Base-by-base conservation (phyloP, 2,888 invertebrate genomes). In the Protonemura montana region DNA sequence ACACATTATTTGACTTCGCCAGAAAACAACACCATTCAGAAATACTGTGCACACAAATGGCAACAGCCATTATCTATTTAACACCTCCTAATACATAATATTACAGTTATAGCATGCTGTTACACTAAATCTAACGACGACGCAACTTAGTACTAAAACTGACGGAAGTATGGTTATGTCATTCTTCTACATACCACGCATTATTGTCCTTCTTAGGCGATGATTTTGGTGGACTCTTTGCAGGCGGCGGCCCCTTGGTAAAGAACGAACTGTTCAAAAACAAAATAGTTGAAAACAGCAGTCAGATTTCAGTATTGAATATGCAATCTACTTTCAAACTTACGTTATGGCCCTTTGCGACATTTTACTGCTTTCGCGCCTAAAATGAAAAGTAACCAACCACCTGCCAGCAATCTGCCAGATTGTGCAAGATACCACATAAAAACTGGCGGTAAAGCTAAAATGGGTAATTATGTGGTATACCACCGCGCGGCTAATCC, bases 191-290 rank as follows among this genome's bases (percentile, higher is more conserved):
- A 29, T 81, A 30, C 81, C 81, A 28, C 59, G 13, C 59, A 59
- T 3, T 59, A 59, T 59, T 27, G n/a, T 6, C 82, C n/a, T 35
- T 41, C 30, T 26, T 42, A 26, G 26, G 41, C 6, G 82, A 30
- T n/a, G 26, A n/a, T 41, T 83, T 83, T 3, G 82, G 26, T 6
- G 27, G 21, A 28, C 6, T 78, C 28, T 88, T 89, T 84, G 88
- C 89, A 76, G 89, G 89, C 26, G 89, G 87, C 21, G 90, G 88
- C 27, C 90, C 88, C 89, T 89, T 91, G 81, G 90, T 89, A 88
- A 92, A 92, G 88, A 92, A 92, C 42, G 92, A 92, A 85, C 92
- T 92, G 88, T 41, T 88, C 89, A 41, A 86, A 80, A 86, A 87
- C 35, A 3, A n/a, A 83, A 41, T 26, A 59, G n/a, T 81, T 27